A percentile compares a stretch with the other conserved stretches of the same genome.
Evolutionary conservation across 2,113 vertebrate genomes (phyloP).

Genomic region (Nestor notabilis): DNA sequence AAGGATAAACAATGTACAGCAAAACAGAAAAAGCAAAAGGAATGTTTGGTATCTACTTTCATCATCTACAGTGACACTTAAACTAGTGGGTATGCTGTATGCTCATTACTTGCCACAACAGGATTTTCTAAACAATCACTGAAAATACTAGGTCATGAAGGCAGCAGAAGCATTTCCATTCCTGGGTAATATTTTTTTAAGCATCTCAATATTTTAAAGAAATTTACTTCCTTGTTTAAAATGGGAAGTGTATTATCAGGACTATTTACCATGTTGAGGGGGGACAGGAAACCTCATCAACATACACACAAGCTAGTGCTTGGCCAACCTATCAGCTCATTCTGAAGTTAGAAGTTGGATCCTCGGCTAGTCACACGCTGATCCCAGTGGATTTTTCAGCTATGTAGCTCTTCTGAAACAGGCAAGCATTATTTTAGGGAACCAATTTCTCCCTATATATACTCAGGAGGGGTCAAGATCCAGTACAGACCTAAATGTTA

Average conservation of each 20-base stretch:
- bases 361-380: neutral
- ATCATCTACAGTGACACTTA: neutral
- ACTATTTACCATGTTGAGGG: neutral
- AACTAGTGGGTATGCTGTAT: neutral
- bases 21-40: neutral
- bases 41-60: neutral
- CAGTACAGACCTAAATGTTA: neutral
- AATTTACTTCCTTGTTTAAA: neutral
- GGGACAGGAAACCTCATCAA: neutral
- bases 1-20: neutral
- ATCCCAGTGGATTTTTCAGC: neutral
- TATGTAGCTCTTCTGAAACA: neutral
- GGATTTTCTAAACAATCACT: neutral
- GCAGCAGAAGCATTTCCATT: neutral
- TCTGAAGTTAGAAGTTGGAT: neutral
- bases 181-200: too few relatives aligned
- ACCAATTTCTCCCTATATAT: neutral
- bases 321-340: neutral
- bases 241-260: neutral
- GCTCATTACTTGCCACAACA: neutral
- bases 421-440: neutral
- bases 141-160: neutral
- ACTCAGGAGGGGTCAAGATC: neutral
- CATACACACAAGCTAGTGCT: neutral
- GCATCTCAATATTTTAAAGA: neutral